A percentile compares a stretch with the other conserved stretches of the same genome.
These are phyloP conservation scores for Argentina silus DNA, from an alignment of 2,797 vertebrate species.

Conservation along the genomic window DNA sequence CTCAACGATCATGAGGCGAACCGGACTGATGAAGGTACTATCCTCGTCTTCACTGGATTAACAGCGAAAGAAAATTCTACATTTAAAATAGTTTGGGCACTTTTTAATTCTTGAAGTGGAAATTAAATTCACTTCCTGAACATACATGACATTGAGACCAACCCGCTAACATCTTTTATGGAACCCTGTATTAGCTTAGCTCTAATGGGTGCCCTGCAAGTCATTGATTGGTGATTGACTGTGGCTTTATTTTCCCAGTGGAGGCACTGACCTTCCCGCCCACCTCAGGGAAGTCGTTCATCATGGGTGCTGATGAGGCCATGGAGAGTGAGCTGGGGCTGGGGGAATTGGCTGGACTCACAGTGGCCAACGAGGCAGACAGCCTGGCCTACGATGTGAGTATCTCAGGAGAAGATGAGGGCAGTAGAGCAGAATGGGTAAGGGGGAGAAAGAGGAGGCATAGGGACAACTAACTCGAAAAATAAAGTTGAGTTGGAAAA, in stretches of 20 bases:
- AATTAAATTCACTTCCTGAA: no score
- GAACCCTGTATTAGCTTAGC: not conserved
- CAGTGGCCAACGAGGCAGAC: conserved; percentile 97
- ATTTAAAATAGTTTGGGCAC: no score
- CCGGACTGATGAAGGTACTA: conserved; percentile 90
- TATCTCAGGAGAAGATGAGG: not conserved
- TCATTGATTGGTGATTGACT: not conserved
- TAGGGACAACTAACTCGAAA: no score
- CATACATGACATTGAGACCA: no score
- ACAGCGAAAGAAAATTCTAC: no score
- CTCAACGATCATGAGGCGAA: conserved; percentile 91
- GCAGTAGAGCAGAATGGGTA: no score
- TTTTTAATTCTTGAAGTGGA: no score
- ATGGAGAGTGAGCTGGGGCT: conserved; percentile 94
- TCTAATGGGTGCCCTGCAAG: not conserved
- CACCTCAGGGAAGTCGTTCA: conserved; percentile 95
- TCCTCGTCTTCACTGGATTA: not conserved
- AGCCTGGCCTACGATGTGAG: conserved; percentile 85
- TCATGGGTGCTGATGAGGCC: conserved; percentile 93
- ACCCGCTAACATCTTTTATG: no score
- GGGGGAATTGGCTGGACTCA: conserved; percentile 95
- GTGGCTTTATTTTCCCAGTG: conserved; percentile 71
- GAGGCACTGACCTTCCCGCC: conserved; percentile 96
- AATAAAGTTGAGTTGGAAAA: no score
- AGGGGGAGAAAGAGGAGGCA: no score